Evolutionary conservation across 2,888 invertebrate species (phyloP).

Genomic region (Andrena haemorrhoa): DNA sequence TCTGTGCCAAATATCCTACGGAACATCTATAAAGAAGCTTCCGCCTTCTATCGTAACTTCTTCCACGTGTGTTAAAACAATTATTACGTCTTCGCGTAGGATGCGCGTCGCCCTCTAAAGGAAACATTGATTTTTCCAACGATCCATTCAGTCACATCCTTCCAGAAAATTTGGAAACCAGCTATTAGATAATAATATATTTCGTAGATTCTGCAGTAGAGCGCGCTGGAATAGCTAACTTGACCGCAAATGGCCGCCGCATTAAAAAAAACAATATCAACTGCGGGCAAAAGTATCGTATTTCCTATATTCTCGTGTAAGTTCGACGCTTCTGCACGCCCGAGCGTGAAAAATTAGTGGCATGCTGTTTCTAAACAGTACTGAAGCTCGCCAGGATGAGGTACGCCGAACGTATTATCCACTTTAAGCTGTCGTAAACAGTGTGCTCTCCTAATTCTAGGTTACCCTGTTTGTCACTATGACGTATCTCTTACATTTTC

Average conservation of each 20-base stretch:
- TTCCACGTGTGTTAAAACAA: neutral
- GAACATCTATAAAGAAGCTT: neutral
- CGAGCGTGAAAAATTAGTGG: conserved; percentile 55
- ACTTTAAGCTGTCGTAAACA: conserved; percentile 3
- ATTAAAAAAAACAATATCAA: conserved; percentile 53
- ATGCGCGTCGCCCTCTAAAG: neutral
- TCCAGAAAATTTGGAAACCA: neutral
- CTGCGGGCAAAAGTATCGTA: conserved; percentile 36
- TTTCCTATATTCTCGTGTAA: conserved; percentile 33
- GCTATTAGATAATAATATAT: neutral
- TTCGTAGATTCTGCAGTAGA: conserved; percentile 17
- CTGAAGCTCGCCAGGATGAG: conserved; percentile 70
- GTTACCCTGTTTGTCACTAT: conserved; percentile 43
- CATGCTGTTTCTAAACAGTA: conserved; percentile 75
- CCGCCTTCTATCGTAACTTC: neutral
- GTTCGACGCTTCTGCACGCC: conserved; percentile 31
- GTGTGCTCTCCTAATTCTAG: conserved; percentile 21
- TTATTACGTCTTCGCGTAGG: neutral
- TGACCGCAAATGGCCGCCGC: conserved; percentile 63
- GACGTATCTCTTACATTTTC: neutral
- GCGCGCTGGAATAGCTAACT: conserved; percentile 5
- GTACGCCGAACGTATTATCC: conserved; percentile 51
- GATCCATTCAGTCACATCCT: neutral
- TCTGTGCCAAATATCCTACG: too few relatives aligned
- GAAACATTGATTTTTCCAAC: neutral